Conservation (phyloP, 2,113 vertebrate genomes). For the Centrocercus urophasianus region DNA sequence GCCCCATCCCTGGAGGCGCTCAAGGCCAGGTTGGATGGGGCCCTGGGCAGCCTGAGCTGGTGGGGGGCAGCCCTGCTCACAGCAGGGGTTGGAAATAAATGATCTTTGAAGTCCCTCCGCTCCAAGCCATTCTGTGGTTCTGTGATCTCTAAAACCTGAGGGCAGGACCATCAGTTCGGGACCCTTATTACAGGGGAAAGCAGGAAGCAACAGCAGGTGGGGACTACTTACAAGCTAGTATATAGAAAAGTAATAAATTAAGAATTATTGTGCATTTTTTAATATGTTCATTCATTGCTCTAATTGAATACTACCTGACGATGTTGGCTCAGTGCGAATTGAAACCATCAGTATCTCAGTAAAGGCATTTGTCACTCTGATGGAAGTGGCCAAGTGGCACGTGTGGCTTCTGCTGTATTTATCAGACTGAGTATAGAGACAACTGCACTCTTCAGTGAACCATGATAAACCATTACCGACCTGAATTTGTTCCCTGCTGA, state of each 20-base stretch:
- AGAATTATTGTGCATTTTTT: background rate
- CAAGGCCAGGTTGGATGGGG: no score
- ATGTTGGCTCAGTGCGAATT: background rate
- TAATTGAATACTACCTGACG: background rate
- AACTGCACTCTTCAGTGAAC: background rate
- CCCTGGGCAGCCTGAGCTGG: no score
- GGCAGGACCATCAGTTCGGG: background rate
- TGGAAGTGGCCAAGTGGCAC: background rate
- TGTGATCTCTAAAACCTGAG: background rate
- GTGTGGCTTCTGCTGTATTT: background rate
- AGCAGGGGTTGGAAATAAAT: no score
- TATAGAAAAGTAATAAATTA: background rate
- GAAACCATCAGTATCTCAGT: background rate
- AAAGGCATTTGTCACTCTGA: background rate
- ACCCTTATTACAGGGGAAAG: background rate
- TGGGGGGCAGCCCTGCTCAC: no score
- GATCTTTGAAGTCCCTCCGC: no score
- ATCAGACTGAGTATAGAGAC: background rate
- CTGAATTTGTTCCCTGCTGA: background rate
- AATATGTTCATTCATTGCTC: background rate
- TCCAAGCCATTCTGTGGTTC: no score
- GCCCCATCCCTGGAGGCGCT: no score
- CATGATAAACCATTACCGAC: background rate
- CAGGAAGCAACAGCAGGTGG: background rate
- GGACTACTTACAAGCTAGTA: background rate